Evolutionary conservation across 2,113 vertebrate genomes (phyloP).

Genomic region (Mionectes macconnelli): DNA sequence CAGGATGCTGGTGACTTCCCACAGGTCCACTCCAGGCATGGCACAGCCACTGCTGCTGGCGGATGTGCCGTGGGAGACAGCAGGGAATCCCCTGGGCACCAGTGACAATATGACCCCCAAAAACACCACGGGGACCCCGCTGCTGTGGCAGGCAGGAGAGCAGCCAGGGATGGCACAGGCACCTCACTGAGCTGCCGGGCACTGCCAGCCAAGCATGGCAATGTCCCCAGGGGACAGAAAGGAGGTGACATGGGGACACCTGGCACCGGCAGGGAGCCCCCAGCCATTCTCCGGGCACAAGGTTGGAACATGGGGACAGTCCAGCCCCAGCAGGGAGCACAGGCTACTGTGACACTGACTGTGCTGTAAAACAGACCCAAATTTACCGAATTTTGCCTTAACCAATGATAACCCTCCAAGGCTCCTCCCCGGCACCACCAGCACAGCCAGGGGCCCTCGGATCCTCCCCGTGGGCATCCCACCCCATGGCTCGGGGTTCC

Average conservation of each 20-base stretch:
- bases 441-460: fast-evolving
- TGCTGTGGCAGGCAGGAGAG: background rate
- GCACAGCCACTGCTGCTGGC: fast-evolving
- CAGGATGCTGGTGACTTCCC: background rate
- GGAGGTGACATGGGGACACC: background rate
- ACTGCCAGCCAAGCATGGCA: fast-evolving
- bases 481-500: fast-evolving
- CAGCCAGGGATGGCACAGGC: background rate
- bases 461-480: fast-evolving
- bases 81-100: background rate
- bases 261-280: background rate
- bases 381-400: background rate
- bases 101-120: fast-evolving
- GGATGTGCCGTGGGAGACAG: fast-evolving
- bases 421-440: fast-evolving
- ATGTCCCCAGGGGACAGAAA: fast-evolving
- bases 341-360: background rate
- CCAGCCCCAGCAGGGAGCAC: background rate
- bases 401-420: fast-evolving
- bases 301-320: fast-evolving
- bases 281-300: fast-evolving
- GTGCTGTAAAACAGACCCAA: background rate
- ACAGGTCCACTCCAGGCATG: fast-evolving
- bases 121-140: fast-evolving
- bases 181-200: fast-evolving